Conservation (phyloP, 2,113 vertebrate genomes). For the Odontophorus gujanensis region DNA sequence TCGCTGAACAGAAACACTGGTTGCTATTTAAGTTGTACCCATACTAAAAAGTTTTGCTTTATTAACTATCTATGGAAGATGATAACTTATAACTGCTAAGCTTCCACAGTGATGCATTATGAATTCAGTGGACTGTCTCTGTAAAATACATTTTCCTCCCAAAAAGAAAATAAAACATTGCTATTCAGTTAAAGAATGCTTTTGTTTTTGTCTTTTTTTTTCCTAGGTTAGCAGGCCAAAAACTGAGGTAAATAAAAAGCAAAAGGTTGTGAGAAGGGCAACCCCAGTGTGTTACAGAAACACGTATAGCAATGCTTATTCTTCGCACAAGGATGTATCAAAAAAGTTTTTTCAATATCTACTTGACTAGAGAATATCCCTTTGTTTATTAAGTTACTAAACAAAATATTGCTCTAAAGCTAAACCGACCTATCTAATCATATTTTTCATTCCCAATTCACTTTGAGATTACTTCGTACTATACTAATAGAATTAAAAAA, state of each 20-base stretch:
- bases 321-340: background rate
- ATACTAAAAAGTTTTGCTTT: background rate
- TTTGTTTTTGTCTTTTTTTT: background rate
- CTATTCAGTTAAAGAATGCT: fast-evolving
- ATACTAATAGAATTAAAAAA: background rate
- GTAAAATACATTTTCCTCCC: background rate
- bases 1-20: background rate
- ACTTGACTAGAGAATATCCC: background rate
- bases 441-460: background rate
- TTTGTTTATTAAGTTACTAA: background rate
- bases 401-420: background rate
- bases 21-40: background rate
- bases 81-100: background rate
- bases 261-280: background rate
- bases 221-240: background rate
- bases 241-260: background rate
- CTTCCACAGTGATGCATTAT: background rate
- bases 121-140: background rate
- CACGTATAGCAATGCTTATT: background rate
- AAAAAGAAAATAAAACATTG: background rate
- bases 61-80: background rate
- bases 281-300: background rate
- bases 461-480: background rate
- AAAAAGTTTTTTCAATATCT: background rate
- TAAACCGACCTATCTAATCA: background rate